Evolutionary conservation across 2,113 vertebrate species (phyloP).

Genomic region (Phylloscopus trochiloides): DNA sequence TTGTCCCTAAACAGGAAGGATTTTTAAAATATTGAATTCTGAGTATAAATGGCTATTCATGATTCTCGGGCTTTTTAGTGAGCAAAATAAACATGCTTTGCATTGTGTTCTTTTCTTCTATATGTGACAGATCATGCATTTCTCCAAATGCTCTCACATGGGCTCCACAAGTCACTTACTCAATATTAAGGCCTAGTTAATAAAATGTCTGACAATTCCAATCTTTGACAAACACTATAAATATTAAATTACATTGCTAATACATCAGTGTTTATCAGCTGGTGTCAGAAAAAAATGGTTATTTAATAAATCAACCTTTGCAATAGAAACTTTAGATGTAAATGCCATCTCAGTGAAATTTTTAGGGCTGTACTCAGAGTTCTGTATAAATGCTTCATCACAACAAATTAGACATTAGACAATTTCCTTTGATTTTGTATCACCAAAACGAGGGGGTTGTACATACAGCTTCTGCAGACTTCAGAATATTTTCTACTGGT

Average conservation of each 20-base stretch:
- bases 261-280: neutral
- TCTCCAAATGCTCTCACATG: neutral
- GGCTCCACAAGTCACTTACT: neutral
- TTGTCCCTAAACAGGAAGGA: neutral
- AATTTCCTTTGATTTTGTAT: neutral
- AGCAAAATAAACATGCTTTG: neutral
- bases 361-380: neutral
- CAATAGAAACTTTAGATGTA: neutral
- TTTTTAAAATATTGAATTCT: neutral
- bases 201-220: conserved; percentile 16
- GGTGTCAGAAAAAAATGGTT: neutral
- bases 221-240: conserved; percentile 22
- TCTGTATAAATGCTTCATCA: neutral
- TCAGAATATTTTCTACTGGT: neutral
- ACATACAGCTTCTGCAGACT: neutral
- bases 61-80: neutral
- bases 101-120: neutral
- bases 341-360: neutral
- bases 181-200: neutral
- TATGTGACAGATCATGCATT: neutral
- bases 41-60: neutral
- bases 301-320: neutral
- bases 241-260: conserved; percentile 15
- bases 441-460: neutral
- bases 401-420: neutral